These are phyloP conservation scores for Notolabrus celidotus DNA, from an alignment of 2,797 vertebrate genomes.

Conservation along the genomic window DNA sequence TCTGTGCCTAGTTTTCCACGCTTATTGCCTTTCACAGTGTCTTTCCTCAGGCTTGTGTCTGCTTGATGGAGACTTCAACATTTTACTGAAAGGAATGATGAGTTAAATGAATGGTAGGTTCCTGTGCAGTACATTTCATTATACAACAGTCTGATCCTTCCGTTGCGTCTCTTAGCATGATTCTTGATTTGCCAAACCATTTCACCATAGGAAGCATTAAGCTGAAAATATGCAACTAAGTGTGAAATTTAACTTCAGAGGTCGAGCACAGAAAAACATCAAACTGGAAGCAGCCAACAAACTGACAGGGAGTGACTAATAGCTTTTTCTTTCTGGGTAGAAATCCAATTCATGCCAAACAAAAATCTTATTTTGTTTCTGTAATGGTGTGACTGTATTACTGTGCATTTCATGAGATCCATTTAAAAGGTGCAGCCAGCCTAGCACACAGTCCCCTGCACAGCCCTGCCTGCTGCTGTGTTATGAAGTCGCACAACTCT, in stretches of 20 bases:
- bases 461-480: conserved; percentile 69
- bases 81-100: conserved; percentile 71
- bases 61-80: conserved; percentile 72
- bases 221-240: conserved; percentile 69
- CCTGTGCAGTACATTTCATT: conserved; percentile 50
- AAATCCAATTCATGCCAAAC: conserved; percentile 87
- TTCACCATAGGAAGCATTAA: conserved; percentile 62
- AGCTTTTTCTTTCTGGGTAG: conserved; percentile 77
- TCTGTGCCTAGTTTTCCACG: conserved; percentile 69
- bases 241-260: conserved; percentile 73
- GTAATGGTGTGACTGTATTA: conserved; percentile 85
- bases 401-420: conserved; percentile 85
- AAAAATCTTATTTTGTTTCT: conserved; percentile 88
- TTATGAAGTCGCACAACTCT: conserved; percentile 69
- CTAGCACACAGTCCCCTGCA: conserved; percentile 66
- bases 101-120: conserved; percentile 68
- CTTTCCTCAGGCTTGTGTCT: conserved; percentile 70
- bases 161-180: conserved; percentile 60
- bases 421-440: conserved; percentile 82
- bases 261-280: conserved; percentile 76
- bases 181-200: conserved; percentile 66
- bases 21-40: conserved; percentile 74
- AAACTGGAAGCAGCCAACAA: conserved; percentile 77
- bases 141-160: conserved; percentile 52
- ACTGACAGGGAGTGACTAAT: conserved; percentile 85